These are phyloP conservation scores for Baccha elongata DNA, from an alignment of 2,888 invertebrate species.

Conservation along the genomic window DNA sequence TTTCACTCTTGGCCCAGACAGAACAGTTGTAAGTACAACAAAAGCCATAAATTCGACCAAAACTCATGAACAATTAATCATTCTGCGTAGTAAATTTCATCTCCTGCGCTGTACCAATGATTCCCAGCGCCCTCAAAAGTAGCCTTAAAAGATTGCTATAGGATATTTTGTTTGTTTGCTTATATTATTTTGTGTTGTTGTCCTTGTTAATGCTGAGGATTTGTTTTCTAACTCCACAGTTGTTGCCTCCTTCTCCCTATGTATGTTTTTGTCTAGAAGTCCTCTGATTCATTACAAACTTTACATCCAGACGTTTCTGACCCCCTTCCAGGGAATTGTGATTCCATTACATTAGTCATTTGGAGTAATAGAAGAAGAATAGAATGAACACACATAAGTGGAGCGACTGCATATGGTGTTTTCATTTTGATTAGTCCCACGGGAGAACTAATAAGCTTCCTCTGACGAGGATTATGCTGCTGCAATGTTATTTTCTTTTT, in stretches of 20 bases:
- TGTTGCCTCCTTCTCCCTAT: slow-evolving; percentile 18
- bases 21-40: no score
- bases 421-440: slow-evolving; percentile 71
- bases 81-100: slow-evolving; percentile 79
- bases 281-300: slow-evolving; percentile 16
- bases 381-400: slow-evolving; percentile 59
- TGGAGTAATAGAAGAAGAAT: slow-evolving; percentile 71
- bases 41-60: no score
- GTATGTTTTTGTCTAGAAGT: slow-evolving; percentile 30
- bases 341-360: slow-evolving; percentile 74
- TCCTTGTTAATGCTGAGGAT: slow-evolving; percentile 64
- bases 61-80: slow-evolving; percentile 82
- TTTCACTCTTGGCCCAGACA: no score
- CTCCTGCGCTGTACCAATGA: slow-evolving; percentile 16
- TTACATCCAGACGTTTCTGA: slow-evolving; percentile 27
- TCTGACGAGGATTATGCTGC: slow-evolving; percentile 53
- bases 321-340: slow-evolving; percentile 44
- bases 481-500: slow-evolving; percentile 19
- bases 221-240: slow-evolving; percentile 58
- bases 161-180: not conserved
- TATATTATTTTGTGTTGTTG: slow-evolving; percentile 36
- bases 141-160: slow-evolving; percentile 43
- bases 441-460: slow-evolving; percentile 68
- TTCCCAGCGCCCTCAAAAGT: slow-evolving; percentile 45
- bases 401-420: slow-evolving; percentile 72